Base-by-base conservation (phyloP, 2,113 vertebrate species). In the Apodemus sylvaticus region DNA sequence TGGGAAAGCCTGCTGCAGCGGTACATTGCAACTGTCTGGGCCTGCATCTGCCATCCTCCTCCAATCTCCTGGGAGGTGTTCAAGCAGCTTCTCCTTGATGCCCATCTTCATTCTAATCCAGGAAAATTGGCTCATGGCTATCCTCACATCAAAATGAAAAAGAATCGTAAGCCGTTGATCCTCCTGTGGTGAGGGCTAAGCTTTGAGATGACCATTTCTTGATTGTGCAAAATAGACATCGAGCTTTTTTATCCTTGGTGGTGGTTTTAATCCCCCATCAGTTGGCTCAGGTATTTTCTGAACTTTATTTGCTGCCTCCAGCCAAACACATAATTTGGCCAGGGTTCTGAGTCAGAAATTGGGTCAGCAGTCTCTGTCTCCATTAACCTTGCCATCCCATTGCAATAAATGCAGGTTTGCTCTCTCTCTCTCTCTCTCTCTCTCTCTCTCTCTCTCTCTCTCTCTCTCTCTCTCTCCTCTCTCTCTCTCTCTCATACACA, bases 241-340 rank as follows among this genome's bases (percentile, higher is more conserved):
- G 78, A n/a, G 36, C 62, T 64, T 73, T 45, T 90, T 53, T 76
- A 90, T 36, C 87, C 51, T 45, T 22, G 36, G 55, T 48, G 11
- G 36, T 42, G 19, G 45, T 58, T 93, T 70, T 90, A 73, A 90
- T 66, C 36, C 71, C 39, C 86, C 36, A 31, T 36, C 45, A 62
- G 62, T 64, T 78, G 91, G 62, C n/a, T 73, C 79, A 79, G 78
- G 79, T 64, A 55, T 79, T 86, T 90, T 90, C 79, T 55, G 58
- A 90, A 86, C 42, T 86, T 93, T 16, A 42, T 86, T 78, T 93
- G 53, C 79, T 79, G 42, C 51, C 70, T 70, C 39, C 34, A 36
- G 78, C 17, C 77, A 89, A 68, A 77, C 62, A 16, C 3, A 19
- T 10, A 14, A 77, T 48, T 83, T 29, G 48, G n/a, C 24, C 45